Evolutionary conservation across 2,888 invertebrate genomes (phyloP).

Genomic region (Drosophila neotestacea): DNA sequence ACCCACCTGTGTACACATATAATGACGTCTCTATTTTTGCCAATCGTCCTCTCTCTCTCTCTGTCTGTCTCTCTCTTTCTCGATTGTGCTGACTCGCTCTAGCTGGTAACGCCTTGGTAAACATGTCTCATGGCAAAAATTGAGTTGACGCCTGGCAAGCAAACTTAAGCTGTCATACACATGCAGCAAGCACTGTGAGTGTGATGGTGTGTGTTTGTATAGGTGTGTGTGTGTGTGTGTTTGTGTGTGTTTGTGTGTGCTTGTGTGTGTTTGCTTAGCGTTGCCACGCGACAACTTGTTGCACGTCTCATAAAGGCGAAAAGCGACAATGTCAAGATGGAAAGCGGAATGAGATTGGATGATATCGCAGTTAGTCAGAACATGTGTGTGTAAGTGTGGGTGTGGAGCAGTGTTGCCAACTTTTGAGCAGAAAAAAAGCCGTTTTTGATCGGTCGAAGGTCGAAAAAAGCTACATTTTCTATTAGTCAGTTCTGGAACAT

Average conservation of each 20-base stretch:
- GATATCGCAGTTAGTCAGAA: background rate
- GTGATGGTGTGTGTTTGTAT: conserved; percentile 29
- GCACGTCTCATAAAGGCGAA: conserved; percentile 53
- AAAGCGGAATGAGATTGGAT: conserved; percentile 13
- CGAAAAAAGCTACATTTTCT: no score
- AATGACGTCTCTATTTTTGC: conserved; percentile 10
- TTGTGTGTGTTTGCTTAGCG: conserved; percentile 58
- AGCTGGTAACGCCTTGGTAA: conserved; percentile 46
- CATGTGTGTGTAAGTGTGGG: conserved; percentile 7
- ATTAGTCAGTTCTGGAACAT: no score
- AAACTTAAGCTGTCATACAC: conserved; percentile 73
- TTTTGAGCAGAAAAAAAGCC: no score
- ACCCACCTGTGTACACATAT: conserved; percentile 5
- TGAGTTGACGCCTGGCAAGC: conserved; percentile 76
- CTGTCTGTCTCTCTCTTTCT: background rate
- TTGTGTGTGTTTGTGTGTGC: conserved; percentile 28
- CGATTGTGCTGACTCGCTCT: conserved; percentile 5
- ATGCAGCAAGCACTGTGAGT: conserved; percentile 36
- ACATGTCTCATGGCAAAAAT: conserved; percentile 62
- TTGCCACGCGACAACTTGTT: conserved; percentile 79
- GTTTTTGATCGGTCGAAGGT: no score
- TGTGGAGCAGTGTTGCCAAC: background rate
- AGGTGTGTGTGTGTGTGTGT: conserved; percentile 45
- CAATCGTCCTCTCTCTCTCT: background rate
- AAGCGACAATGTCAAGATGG: conserved; percentile 28